Percentiles rank a stretch among this genome's conserved stretches.
Evolutionary conservation across 2,888 invertebrate genomes (phyloP).

Genomic region (Bhutanitis thaidina): DNA sequence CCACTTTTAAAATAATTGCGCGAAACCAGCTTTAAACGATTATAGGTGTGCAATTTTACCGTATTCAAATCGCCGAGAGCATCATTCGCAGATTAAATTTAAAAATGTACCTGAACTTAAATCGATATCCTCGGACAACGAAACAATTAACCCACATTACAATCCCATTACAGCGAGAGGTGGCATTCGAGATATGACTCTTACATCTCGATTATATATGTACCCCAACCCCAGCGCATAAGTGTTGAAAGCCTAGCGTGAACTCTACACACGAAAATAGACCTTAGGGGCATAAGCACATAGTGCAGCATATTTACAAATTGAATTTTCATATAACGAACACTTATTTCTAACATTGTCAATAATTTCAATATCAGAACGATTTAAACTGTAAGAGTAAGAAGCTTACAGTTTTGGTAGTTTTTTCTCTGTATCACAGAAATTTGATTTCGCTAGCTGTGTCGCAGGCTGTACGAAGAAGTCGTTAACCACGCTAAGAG

Average conservation of each 20-base stretch:
- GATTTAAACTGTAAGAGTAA: too few relatives aligned
- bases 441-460: not conserved
- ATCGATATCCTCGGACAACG: slow-evolving; percentile 23
- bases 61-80: slow-evolving; percentile 5
- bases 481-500: slow-evolving; percentile 11
- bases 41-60: slow-evolving; percentile 3
- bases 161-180: slow-evolving; percentile 26
- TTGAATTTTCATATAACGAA: too few relatives aligned
- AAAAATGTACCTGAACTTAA: slow-evolving; percentile 9
- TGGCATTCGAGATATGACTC: slow-evolving; percentile 21
- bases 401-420: too few relatives aligned
- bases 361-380: too few relatives aligned
- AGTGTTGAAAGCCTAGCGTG: not conserved
- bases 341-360: too few relatives aligned
- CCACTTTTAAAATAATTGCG: slow-evolving; percentile 18
- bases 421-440: not conserved
- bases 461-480: slow-evolving; percentile 6
- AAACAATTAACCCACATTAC: slow-evolving; percentile 36
- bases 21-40: slow-evolving; percentile 5
- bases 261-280: not conserved
- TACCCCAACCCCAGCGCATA: slow-evolving; percentile 8
- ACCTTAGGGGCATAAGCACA: not conserved
- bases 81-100: slow-evolving; percentile 13
- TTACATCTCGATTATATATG: slow-evolving; percentile 23
- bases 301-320: too few relatives aligned